A percentile compares a stretch with the other conserved stretches of the same genome.
Evolutionary conservation across 2,113 vertebrate species (phyloP).

Genomic region (Halcyon malimbica): DNA sequence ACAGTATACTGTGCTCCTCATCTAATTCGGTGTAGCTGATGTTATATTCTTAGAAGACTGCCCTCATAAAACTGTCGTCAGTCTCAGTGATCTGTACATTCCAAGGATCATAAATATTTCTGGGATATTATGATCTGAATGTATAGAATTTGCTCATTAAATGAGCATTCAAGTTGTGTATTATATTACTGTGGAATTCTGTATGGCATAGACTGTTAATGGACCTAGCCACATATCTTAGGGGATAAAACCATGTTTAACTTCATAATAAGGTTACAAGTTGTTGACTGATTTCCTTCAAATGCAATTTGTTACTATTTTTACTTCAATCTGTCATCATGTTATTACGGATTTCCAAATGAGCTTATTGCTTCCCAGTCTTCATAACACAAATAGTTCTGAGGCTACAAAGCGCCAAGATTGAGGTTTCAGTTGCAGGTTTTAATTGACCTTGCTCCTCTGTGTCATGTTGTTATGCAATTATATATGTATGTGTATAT

Average conservation of each 20-base stretch:
- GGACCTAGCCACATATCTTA: not conserved
- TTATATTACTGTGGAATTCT: not conserved
- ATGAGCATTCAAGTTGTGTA: not conserved
- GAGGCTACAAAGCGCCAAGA: not conserved
- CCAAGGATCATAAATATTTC: slow-evolving; percentile 2
- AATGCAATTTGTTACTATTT: slow-evolving; percentile 11
- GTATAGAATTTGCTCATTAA: slow-evolving; percentile 14
- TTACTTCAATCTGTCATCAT: not conserved
- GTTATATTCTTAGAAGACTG: not conserved
- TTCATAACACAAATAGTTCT: slow-evolving; percentile 25
- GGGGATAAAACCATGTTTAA: not conserved
- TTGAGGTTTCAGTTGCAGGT: slow-evolving; percentile 30
- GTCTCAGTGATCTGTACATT: not conserved
- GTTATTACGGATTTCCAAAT: not conserved
- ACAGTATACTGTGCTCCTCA: not conserved
- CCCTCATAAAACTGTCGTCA: not conserved
- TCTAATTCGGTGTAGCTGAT: not conserved
- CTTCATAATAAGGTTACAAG: not conserved
- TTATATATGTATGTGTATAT: not conserved
- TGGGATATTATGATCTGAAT: not conserved
- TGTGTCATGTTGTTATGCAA: slow-evolving; percentile 29
- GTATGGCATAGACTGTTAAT: not conserved
- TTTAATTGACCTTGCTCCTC: slow-evolving; percentile 42
- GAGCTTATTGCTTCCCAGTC: not conserved
- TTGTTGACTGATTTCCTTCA: not conserved